Evolutionary conservation across 2,113 vertebrate species (phyloP).

Genomic region (Fukomys damarensis): DNA sequence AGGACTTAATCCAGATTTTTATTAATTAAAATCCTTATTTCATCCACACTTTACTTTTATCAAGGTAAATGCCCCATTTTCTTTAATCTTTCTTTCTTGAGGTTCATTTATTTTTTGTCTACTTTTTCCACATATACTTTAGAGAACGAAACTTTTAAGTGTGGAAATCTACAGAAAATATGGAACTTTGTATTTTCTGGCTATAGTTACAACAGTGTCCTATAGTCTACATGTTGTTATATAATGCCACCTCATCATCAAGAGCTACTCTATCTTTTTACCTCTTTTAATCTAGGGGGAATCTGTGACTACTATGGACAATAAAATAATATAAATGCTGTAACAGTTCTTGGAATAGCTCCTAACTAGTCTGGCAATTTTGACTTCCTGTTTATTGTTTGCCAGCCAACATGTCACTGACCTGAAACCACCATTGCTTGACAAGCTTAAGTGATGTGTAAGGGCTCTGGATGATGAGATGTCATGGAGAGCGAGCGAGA

Average conservation of each 20-base stretch:
- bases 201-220: background rate
- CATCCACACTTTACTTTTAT: background rate
- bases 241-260: background rate
- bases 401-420: background rate
- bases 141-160: background rate
- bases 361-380: constrained; percentile 19
- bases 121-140: constrained; percentile 18
- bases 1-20: background rate
- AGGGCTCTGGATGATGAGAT: background rate
- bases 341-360: constrained; percentile 4
- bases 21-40: constrained; percentile 24
- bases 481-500: background rate
- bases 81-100: background rate
- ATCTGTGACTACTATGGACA: constrained; percentile 39
- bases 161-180: constrained; percentile 19
- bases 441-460: background rate
- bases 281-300: background rate
- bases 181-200: constrained; percentile 1
- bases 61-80: background rate
- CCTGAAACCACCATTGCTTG: background rate
- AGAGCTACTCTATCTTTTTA: background rate
- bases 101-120: background rate
- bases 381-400: constrained; percentile 32
- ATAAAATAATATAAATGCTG: constrained; percentile 31
- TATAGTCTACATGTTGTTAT: background rate